Percentiles rank a stretch among this genome's conserved stretches.
Conservation (phyloP, 1,140 invertebrate species). For the Scylla paramamosain region DNA sequence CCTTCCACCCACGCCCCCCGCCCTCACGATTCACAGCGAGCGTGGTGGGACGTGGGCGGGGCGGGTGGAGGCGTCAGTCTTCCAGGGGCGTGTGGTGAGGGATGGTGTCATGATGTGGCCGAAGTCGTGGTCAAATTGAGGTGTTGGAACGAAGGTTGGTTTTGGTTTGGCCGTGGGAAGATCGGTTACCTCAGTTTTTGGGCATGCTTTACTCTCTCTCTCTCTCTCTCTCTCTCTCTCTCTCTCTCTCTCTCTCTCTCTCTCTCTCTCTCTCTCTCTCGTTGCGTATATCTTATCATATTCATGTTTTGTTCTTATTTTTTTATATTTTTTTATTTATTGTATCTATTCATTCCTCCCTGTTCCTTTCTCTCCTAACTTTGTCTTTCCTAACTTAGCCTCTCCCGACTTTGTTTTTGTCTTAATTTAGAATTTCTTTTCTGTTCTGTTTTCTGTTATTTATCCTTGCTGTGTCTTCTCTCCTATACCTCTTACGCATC, state of each 20-base stretch:
- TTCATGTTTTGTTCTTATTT: too few relatives aligned
- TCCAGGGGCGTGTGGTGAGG: background rate
- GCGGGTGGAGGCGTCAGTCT: background rate
- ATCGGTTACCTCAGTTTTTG: background rate
- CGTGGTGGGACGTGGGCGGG: background rate
- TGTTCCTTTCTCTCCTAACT: too few relatives aligned
- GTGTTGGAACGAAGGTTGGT: background rate
- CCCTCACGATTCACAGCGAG: background rate
- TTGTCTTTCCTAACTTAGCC: too few relatives aligned
- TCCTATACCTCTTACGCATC: too few relatives aligned
- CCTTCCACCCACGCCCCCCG: background rate
- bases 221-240: constrained; percentile 3
- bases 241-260: background rate
- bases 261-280: background rate
- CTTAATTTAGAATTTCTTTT: too few relatives aligned
- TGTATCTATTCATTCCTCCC: too few relatives aligned
- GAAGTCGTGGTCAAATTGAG: background rate
- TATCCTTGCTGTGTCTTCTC: too few relatives aligned
- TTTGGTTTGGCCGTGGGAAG: background rate
- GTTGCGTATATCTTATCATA: too few relatives aligned
- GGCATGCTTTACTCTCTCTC: background rate
- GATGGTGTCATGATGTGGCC: background rate
- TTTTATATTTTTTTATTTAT: too few relatives aligned
- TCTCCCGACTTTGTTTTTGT: too few relatives aligned
- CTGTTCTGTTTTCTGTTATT: too few relatives aligned